Base-by-base conservation (phyloP, 2,888 invertebrate genomes). In the Parapristionchus giblindavisi region DNA sequence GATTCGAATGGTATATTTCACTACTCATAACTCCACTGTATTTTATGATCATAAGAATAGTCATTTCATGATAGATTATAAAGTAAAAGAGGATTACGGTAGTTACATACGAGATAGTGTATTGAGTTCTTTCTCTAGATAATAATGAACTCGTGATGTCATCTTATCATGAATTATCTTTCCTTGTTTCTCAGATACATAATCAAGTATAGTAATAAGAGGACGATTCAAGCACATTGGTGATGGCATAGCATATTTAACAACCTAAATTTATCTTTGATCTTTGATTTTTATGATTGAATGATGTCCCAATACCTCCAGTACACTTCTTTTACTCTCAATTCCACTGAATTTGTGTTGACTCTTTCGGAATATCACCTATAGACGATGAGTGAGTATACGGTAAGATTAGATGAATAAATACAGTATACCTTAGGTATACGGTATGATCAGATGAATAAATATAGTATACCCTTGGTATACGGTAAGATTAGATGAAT, bases 151-250 rank as follows among this genome's bases (percentile, higher is more conserved):
- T n/a, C 79, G 73, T 24, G 79, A 73, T 8, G 58, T 73, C 54
- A 75, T 70, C 75, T 60, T 61, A 63, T 76, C 75, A 54, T 70
- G 43, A 29, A 58, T 32, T 14, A 38, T 14, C 74, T 8, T 58
- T 54, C 78, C 80, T 0, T 52, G 48, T 27, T 36, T 73, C 56
- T 77, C 58, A 54, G 56, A 61, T 4, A 83, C 84, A 61, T 83
- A 82, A 73, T 87, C 87, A 70, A 89, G 72, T 60, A 89, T 83
- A 60, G 84, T 85, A 66, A 89, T 87, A 56, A 88, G 83, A 36
- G 88, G 89, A 24, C 87, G 84, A 78, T 89, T 89, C 40, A 88
- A 78, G 66, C 84, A 85, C 8, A 85, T 84, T 2, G 84, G 82
- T n/a, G 82, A 81, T 3, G 86, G 85, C 84, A 83, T 83, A 52